Evolutionary conservation across 1,140 invertebrate genomes (phyloP).

Genomic region (Ridgeia piscesae): DNA sequence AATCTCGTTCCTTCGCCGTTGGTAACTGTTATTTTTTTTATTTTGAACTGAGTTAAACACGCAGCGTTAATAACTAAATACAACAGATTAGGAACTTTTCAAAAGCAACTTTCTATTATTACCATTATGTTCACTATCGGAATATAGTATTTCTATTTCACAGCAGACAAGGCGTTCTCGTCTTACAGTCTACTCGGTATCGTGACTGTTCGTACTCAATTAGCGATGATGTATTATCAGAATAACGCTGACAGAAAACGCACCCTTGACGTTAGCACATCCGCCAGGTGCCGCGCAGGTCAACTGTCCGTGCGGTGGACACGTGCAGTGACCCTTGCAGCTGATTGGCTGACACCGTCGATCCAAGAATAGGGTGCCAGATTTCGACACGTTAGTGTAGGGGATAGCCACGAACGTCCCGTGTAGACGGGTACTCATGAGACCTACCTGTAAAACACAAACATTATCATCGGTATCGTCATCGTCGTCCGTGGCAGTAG

Average conservation of each 20-base stretch:
- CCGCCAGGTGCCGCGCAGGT: not conserved
- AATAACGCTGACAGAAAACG: not conserved
- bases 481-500: not conserved
- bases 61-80: too few species aligned
- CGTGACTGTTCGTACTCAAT: not conserved
- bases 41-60: too few species aligned
- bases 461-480: not conserved
- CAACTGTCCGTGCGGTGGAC: slow-evolving; percentile 13
- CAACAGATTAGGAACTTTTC: too few species aligned
- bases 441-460: not conserved
- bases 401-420: not conserved
- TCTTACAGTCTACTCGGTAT: not conserved
- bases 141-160: too few species aligned
- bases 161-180: too few species aligned
- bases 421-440: not conserved
- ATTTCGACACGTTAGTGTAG: not conserved
- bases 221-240: not conserved
- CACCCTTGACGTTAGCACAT: slow-evolving; percentile 8
- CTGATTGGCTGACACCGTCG: not conserved
- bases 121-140: not conserved
- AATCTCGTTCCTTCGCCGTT: too few species aligned
- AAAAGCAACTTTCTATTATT: not conserved
- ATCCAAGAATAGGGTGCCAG: not conserved
- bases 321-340: not conserved
- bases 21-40: too few species aligned